Conservation (phyloP, 1,140 invertebrate species). For the Drosophila kohkoa region DNA sequence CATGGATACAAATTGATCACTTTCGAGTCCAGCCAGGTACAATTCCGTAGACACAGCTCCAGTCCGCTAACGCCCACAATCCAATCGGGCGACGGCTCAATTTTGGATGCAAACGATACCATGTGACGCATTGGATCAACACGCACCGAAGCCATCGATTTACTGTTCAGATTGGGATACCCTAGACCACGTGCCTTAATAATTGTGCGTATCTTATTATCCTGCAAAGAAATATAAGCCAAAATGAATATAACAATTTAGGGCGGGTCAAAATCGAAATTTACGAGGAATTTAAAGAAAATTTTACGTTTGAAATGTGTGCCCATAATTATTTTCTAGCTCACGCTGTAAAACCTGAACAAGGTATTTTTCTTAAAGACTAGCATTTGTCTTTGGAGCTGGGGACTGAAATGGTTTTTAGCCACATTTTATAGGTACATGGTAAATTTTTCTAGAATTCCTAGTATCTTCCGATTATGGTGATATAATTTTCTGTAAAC, state of each 20-base stretch:
- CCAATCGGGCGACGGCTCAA: conserved; percentile 99
- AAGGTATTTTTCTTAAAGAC: too few species aligned
- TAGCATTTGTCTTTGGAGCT: too few species aligned
- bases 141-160: conserved; percentile 95
- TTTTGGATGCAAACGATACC: conserved; percentile 97
- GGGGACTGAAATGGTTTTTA: too few species aligned
- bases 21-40: conserved; percentile 95
- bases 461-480: too few species aligned
- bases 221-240: conserved; percentile 86
- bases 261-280: too few species aligned
- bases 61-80: conserved; percentile 97
- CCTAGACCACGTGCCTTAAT: conserved; percentile 98
- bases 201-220: conserved; percentile 97
- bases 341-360: too few species aligned
- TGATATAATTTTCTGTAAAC: not conserved
- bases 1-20: conserved; percentile 97
- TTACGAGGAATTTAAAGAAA: too few species aligned
- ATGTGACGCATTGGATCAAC: conserved; percentile 96
- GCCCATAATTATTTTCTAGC: too few species aligned
- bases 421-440: too few species aligned
- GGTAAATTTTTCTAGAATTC: too few species aligned
- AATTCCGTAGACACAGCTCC: conserved; percentile 96
- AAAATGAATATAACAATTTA: not conserved
- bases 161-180: conserved; percentile 96
- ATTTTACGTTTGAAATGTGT: too few species aligned